Evolutionary conservation across 2,797 vertebrate species (phyloP).

Genomic region (Macropodus opercularis): DNA sequence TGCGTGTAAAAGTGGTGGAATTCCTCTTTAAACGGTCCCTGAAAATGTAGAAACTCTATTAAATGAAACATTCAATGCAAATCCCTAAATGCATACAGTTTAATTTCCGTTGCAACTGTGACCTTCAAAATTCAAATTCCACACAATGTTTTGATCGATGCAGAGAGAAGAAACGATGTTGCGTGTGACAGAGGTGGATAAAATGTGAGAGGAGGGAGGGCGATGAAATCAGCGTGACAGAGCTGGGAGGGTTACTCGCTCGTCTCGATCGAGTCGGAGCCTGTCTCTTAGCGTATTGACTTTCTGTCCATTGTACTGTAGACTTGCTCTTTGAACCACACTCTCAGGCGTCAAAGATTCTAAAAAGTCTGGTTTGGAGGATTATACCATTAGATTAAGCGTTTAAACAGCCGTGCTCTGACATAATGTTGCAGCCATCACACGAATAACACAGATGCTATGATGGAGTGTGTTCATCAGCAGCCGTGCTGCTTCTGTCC

Average conservation of each 20-base stretch:
- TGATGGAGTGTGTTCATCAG: not conserved
- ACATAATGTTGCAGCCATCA: not conserved
- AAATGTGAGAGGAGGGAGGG: conserved; percentile 1
- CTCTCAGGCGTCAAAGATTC: not conserved
- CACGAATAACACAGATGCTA: not conserved
- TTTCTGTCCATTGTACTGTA: conserved; percentile 14
- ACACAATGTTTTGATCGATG: conserved; percentile 1
- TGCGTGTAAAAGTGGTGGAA: not conserved
- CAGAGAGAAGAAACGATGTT: no score
- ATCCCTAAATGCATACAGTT: not conserved
- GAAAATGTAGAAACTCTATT: not conserved
- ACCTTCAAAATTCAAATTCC: not conserved
- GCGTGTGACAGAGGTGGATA: conserved; percentile 24
- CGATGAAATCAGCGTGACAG: not conserved
- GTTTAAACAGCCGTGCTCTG: not conserved
- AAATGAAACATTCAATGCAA: not conserved
- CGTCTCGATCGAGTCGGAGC: conserved; percentile 1
- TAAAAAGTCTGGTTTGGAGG: conserved; percentile 1
- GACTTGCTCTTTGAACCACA: conserved; percentile 1
- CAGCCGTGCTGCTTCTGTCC: not conserved
- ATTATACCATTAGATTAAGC: not conserved
- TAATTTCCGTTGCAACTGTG: not conserved
- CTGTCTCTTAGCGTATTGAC: conserved; percentile 18
- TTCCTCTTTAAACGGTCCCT: conserved; percentile 5
- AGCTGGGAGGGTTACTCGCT: conserved; percentile 2